Base-by-base conservation (phyloP, 2,113 vertebrate species). In the Rousettus leschenaultii region DNA sequence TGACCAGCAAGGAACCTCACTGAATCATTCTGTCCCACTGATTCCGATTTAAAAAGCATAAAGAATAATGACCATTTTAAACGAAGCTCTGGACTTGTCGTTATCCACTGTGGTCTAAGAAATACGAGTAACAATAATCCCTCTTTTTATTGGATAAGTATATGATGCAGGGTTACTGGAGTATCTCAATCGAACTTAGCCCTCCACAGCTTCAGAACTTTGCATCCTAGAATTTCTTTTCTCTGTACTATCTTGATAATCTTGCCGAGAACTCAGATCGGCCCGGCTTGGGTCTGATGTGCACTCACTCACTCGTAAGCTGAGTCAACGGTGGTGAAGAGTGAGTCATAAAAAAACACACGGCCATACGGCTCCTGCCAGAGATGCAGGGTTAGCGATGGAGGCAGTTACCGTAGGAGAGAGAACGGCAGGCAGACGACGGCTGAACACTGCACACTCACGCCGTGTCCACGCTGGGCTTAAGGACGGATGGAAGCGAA, bases 181-280 rank as follows among this genome's bases (percentile, higher is more conserved):
- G 3, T 63, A 70, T 13, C 7, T 45, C 53, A 35, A 85, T 35
- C 43, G 53, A 61, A 86, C 38, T 15, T 61, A 21, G 55, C 40
- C 40, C 84, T n/a, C 38, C 77, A 7, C 1, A 43, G 22, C 43
- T 77, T 61, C 35, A 77, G 33, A 70, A 45, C 10, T 75, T 80
- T 22, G 4, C 28, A 61, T 63, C n/a, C 77, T 84, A 88, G 55
- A 77, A 68, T 40, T 59, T 68, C 51, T 80, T 80, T 43, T 91
- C n/a, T 71, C 51, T 48, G 38, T 88, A 91, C 7, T 12, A 79
- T 40, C 9, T 74, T 92, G 75, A 88, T 84, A 91, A 59, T 86
- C 83, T 91, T 86, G 8, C 68, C 22, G 53, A 89, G 35, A 70
- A 86, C 35, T 94, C 73, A 35, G 43, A 86, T 0, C 66, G 66